Percentiles rank a stretch among this genome's conserved stretches.
Conservation (phyloP, 2,113 vertebrate species). For the Trochalopteron elliotii region DNA sequence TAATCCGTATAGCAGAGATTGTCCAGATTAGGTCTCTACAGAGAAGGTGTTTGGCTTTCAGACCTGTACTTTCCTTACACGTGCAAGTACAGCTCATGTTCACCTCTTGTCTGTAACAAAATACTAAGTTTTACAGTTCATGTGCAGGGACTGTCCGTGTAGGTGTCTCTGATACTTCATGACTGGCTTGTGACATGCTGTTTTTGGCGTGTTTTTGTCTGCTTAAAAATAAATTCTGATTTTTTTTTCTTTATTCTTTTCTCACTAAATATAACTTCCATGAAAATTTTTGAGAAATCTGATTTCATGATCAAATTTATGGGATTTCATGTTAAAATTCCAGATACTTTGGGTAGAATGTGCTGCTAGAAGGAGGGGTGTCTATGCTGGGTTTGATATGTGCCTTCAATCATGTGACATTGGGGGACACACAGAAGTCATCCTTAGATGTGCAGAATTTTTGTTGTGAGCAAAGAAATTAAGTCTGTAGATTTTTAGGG, state of each 20-base stretch:
- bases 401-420: not conserved
- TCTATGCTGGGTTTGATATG: not conserved
- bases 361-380: not conserved
- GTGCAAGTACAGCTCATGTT: not conserved
- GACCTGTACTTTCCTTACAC: not conserved
- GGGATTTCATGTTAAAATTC: not conserved
- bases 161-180: not conserved
- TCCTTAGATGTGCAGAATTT: not conserved
- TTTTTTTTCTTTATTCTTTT: not conserved
- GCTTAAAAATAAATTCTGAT: not conserved
- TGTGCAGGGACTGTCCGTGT: accelerated
- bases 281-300: not conserved
- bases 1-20: not conserved
- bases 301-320: not conserved
- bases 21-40: not conserved
- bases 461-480: not conserved
- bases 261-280: not conserved
- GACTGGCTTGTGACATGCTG: not conserved
- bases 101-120: not conserved
- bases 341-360: not conserved
- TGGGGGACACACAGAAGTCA: not conserved
- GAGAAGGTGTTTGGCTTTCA: not conserved
- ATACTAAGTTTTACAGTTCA: not conserved
- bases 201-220: not conserved
- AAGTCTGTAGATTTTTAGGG: not conserved